These are phyloP conservation scores for Jaculus jaculus DNA, from an alignment of 2,113 vertebrate species.

Conservation along the genomic window DNA sequence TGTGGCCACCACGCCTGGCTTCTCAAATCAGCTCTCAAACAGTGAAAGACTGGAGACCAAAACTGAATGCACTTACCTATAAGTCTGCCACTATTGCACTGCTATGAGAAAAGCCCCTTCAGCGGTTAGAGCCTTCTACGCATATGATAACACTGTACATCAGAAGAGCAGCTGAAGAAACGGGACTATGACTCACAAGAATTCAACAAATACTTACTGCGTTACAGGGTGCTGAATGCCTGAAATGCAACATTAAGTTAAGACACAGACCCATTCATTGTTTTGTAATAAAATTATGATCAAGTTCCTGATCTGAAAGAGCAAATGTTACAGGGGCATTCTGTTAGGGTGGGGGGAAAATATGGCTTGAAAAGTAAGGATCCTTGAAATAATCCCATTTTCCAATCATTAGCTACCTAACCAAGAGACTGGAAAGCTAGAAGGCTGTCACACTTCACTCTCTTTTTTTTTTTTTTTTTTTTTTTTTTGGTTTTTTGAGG, in stretches of 20 bases:
- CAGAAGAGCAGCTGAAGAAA: background rate
- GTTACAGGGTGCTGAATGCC: background rate
- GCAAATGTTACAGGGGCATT: background rate
- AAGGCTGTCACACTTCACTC: background rate
- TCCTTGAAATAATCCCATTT: constrained; percentile 47
- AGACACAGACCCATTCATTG: background rate
- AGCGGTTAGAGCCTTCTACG: background rate
- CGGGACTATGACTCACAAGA: background rate
- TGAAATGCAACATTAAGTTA: background rate
- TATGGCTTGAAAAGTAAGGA: constrained; percentile 24
- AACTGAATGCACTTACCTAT: background rate
- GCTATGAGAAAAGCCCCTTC: background rate
- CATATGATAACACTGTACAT: background rate
- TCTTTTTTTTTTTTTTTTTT: too few species aligned
- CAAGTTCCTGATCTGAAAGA: constrained; percentile 21
- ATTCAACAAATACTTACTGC: background rate
- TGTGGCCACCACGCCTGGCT: too few species aligned
- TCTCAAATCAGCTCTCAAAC: background rate
- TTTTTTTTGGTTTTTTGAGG: too few species aligned
- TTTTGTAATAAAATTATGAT: background rate
- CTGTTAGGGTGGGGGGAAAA: accelerated
- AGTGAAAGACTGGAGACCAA: background rate
- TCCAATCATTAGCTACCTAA: constrained; percentile 29
- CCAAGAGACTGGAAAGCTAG: background rate
- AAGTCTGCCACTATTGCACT: background rate